These are phyloP conservation scores for Sitophilus oryzae DNA, from an alignment of 1,140 invertebrate genomes.

Conservation along the genomic window DNA sequence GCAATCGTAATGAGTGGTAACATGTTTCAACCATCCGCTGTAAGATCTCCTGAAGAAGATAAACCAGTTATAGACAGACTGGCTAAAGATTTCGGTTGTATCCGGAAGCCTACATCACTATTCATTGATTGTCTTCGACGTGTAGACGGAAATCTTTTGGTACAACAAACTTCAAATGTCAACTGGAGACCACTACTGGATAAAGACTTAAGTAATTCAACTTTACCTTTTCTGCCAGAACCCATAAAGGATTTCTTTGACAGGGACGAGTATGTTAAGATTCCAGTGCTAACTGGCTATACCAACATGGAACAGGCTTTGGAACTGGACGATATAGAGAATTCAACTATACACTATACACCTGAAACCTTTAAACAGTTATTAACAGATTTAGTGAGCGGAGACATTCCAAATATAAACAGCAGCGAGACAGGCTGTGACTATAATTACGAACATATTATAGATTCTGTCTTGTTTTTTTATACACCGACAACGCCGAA, in stretches of 20 bases:
- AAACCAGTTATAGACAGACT: conserved; percentile 46
- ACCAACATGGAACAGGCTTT: conserved; percentile 74
- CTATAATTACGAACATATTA: conserved; percentile 61
- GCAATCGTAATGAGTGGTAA: conserved; percentile 71
- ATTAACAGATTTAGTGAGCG: conserved; percentile 54
- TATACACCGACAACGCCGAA: conserved; percentile 56
- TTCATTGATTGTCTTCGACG: conserved; percentile 63
- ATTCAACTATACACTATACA: conserved; percentile 43
- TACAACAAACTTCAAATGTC: conserved; percentile 56
- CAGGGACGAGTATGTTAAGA: conserved; percentile 53
- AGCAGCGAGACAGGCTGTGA: conserved; percentile 59
- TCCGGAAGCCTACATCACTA: conserved; percentile 54
- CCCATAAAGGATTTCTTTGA: conserved; percentile 57
- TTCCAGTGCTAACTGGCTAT: conserved; percentile 66
- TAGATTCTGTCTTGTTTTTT: conserved; percentile 67
- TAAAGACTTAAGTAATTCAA: conserved; percentile 53
- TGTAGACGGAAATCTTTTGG: conserved; percentile 51
- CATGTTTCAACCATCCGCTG: conserved; percentile 51
- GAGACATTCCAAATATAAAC: conserved; percentile 51
- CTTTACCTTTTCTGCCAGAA: conserved; percentile 59
- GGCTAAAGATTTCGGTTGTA: conserved; percentile 59
- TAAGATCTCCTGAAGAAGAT: conserved; percentile 51
- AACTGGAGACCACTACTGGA: conserved; percentile 74
- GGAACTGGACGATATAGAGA: conserved; percentile 50
- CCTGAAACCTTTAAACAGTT: conserved; percentile 52